Conservation (phyloP, 2,888 invertebrate genomes). For the Frankliniella intonsa region DNA sequence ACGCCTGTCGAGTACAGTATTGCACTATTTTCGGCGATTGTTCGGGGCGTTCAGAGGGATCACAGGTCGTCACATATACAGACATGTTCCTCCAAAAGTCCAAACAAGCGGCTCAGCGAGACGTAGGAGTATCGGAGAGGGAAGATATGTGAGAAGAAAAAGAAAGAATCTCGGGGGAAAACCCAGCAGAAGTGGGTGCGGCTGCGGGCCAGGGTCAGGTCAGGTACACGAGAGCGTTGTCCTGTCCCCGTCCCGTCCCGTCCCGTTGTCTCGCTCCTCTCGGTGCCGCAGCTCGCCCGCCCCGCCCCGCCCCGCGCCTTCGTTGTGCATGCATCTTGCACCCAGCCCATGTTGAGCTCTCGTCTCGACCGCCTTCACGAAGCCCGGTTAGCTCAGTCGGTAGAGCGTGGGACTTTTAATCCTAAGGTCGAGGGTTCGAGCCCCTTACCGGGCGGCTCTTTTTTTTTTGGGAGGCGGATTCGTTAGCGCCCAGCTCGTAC, state of each 20-base stretch:
- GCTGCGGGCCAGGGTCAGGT: no score
- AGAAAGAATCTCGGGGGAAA: no score
- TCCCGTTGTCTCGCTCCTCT: not conserved
- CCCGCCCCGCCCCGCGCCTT: not conserved
- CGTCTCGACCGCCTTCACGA: not conserved
- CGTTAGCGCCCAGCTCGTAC: not conserved
- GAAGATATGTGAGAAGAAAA: no score
- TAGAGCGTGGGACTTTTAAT: slow-evolving; percentile 26
- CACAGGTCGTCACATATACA: no score
- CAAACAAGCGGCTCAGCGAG: no score
- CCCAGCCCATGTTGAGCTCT: not conserved
- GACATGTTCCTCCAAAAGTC: no score
- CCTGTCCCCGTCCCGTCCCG: not conserved
- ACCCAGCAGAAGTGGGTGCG: no score
- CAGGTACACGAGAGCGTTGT: not conserved
- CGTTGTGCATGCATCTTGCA: no score
- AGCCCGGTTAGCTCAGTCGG: slow-evolving; percentile 25
- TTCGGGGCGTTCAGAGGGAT: no score
- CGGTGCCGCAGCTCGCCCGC: not conserved
- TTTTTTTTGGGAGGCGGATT: not conserved
- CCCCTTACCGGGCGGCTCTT: slow-evolving; percentile 15
- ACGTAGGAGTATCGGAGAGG: no score
- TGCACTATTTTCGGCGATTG: no score
- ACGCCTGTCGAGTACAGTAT: no score
- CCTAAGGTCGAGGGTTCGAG: slow-evolving; percentile 25